Evolutionary conservation across 30 jellyfish, hydroid and myxozoan species (phyloP).

Genomic region (Aurelia sp.): DNA sequence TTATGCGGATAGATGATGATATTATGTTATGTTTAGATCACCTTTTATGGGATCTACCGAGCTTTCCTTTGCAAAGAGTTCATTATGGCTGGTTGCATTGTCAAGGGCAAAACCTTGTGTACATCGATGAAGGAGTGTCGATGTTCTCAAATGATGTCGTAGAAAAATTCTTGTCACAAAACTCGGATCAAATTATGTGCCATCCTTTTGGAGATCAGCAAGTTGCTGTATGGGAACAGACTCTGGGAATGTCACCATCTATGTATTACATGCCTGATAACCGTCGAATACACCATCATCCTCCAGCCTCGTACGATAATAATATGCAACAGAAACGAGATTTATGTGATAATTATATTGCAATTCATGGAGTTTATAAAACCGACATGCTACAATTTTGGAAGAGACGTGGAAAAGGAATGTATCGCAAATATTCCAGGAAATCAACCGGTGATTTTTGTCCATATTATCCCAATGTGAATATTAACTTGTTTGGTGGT

Average conservation of each 20-base stretch:
- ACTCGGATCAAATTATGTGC: slow-evolving; percentile 60
- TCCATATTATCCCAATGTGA: slow-evolving; percentile 34
- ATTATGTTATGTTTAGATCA: slow-evolving; percentile 73
- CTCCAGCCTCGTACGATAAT: slow-evolving; percentile 72
- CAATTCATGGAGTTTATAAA: slow-evolving; percentile 68
- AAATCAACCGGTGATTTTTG: slow-evolving; percentile 7
- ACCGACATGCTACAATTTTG: slow-evolving; percentile 62
- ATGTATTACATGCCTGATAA: slow-evolving; percentile 32
- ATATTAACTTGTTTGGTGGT: slow-evolving; percentile 44
- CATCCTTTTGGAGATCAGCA: slow-evolving; percentile 84
- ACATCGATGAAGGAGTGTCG: slow-evolving; percentile 68
- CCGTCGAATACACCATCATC: slow-evolving; percentile 70
- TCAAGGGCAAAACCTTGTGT: slow-evolving; percentile 54
- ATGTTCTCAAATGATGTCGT: slow-evolving; percentile 64
- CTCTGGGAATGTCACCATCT: slow-evolving; percentile 23
- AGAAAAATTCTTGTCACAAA: slow-evolving; percentile 56
- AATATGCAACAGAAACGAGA: slow-evolving; percentile 1
- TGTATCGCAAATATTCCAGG: slow-evolving; percentile 11
- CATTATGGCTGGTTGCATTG: slow-evolving; percentile 85
- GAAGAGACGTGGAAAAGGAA: slow-evolving; percentile 73
- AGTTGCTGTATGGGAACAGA: slow-evolving; percentile 64
- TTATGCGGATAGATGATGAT: slow-evolving; percentile 70
- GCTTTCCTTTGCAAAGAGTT: slow-evolving; percentile 35
- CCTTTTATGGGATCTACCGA: slow-evolving; percentile 62
- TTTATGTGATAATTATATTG: slow-evolving; percentile 61